phyloP scores from a whole-genome alignment of 2,888 invertebrate genomes.

The Silvanus unidentatus region DNA sequence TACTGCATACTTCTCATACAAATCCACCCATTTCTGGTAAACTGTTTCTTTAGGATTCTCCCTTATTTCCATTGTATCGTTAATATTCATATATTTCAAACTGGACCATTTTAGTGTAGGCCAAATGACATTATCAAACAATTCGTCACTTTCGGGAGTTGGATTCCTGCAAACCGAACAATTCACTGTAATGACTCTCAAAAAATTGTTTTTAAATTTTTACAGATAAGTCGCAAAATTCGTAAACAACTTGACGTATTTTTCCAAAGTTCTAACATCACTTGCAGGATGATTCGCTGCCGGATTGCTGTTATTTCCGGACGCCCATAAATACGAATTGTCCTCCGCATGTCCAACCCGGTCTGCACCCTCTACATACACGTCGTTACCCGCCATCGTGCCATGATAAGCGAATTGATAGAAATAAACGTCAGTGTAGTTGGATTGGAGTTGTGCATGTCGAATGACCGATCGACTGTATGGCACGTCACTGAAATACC shows the following conservation, averaged over 20 bases:
- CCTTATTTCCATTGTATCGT: background rate
- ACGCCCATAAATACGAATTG: slow-evolving; percentile 13
- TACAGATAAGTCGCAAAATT: background rate
- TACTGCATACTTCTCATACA: too few species aligned
- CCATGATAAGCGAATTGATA: too few species aligned
- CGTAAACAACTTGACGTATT: background rate
- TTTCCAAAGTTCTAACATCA: background rate
- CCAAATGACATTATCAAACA: slow-evolving; percentile 1
- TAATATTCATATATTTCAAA: background rate
- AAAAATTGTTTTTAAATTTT: too few species aligned
- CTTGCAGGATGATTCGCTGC: background rate
- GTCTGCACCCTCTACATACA: too few species aligned
- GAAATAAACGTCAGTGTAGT: too few species aligned
- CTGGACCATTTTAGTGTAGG: background rate
- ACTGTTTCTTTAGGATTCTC: too few species aligned
- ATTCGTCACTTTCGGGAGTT: background rate
- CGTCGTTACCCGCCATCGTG: too few species aligned
- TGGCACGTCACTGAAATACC: background rate
- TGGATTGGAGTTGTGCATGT: background rate
- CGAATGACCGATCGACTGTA: background rate
- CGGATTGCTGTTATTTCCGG: slow-evolving; percentile 3
- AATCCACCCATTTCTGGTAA: too few species aligned
- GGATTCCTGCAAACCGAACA: slow-evolving; percentile 2
- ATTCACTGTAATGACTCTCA: too few species aligned
- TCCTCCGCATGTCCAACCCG: slow-evolving; percentile 24